Base-by-base conservation (phyloP, 2,113 vertebrate species). In the Calyptommatus sinebrachiatus region DNA sequence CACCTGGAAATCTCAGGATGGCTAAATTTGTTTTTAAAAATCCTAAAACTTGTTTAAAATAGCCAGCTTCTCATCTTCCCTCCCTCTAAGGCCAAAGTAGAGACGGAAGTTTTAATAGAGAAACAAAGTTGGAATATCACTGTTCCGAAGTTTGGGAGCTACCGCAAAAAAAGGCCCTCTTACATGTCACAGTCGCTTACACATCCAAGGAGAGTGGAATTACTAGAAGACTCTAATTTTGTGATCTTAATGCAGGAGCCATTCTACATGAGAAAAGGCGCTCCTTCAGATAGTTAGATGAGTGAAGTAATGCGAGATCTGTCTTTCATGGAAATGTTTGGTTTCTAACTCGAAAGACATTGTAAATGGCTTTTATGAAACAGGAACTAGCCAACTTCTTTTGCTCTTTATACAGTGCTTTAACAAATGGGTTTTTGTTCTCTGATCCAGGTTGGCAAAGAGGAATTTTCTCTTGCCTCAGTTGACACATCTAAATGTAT, bases 11-110 rank as follows among this genome's bases (percentile, higher is more conserved):
- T 41, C 35, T 41, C 35, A 41, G 5, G 35, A 41, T 41, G 35
- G 35, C 5, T 41, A 41, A 41, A 41, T 41, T 41, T 41, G 35
- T 41, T 41, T 41, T 41, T 4, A 41, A 41, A 41, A 41, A 41
- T 41, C 35, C 35, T 22, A 41, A 84, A 89, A 45, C 22, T 85
- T 84, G 35, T 83, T 69, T 11, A 29, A 24, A 48, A 28, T 60
- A 84, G 53, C 20, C 70, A 48, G 22, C 87, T 82, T 77, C 46
- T 20, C 78, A 60, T n/a, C 76, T 45, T 78, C 29, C 45, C 65
- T 68, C 48, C 61, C 50, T 0, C 35, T 41, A 41, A 41, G 35
- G 35, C 35, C 5, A 41, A 41, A 41, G 35, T 41, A 41, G 5
- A 41, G 35, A 41, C 35, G 35, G 5, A 41, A 41, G 35, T 41